These are phyloP conservation scores for Apantesis nais DNA, from an alignment of 2,888 invertebrate genomes.

Conservation along the genomic window DNA sequence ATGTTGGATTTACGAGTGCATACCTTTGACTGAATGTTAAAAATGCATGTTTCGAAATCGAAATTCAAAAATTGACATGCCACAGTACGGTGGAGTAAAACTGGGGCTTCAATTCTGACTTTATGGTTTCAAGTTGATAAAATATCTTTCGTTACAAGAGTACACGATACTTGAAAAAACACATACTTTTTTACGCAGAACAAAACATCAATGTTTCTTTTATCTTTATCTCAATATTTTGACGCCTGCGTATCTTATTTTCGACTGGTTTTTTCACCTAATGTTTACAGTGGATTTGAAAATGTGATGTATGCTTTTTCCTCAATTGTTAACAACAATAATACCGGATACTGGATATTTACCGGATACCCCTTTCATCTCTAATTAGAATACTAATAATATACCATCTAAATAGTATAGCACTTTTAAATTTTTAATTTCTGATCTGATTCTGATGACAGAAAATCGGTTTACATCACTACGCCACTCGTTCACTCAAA, in stretches of 20 bases:
- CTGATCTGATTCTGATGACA: not conserved
- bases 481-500: too few species aligned
- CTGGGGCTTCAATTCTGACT: not conserved
- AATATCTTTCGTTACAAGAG: not conserved
- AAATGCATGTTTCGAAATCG: not conserved
- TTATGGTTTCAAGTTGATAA: not conserved
- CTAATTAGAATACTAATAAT: not conserved
- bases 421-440: not conserved
- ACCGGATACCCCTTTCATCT: not conserved
- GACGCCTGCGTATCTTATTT: not conserved
- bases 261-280: not conserved
- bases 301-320: too few species aligned
- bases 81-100: not conserved
- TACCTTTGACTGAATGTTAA: not conserved
- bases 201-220: too few species aligned
- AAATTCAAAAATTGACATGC: not conserved
- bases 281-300: not conserved
- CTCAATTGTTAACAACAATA: not conserved
- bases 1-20: not conserved
- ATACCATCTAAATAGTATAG: not conserved
- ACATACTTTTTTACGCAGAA: too few species aligned
- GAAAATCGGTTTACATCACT: too few species aligned
- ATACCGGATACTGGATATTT: not conserved
- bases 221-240: not conserved
- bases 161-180: not conserved